Evolutionary conservation across 2,888 invertebrate species (phyloP).

Genomic region (Hemithea aestivaria): DNA sequence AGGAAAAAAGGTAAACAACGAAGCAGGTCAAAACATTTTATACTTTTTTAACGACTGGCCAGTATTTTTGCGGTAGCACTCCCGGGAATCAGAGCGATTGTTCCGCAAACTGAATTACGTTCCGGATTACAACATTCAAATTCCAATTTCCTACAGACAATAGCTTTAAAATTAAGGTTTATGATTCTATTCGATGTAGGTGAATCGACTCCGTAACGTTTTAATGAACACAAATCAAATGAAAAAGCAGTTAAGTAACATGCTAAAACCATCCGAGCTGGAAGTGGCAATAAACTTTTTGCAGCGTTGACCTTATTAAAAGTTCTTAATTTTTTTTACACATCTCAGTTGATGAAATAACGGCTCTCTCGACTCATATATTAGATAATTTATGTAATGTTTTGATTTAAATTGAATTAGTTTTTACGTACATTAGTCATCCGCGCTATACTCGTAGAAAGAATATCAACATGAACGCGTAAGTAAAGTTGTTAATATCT

Average conservation of each 20-base stretch:
- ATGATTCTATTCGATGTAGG: slow-evolving; percentile 6
- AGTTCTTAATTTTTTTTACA: slow-evolving; percentile 20
- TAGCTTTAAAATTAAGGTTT: slow-evolving; percentile 11
- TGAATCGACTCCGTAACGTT: slow-evolving; percentile 4
- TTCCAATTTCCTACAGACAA: slow-evolving; percentile 10
- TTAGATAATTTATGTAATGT: slow-evolving; percentile 11
- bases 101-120: slow-evolving; percentile 50
- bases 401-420: slow-evolving; percentile 4
- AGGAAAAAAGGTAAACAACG: slow-evolving; percentile 39
- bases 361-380: slow-evolving; percentile 11
- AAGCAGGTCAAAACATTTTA: slow-evolving; percentile 48
- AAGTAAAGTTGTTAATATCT: too few relatives aligned
- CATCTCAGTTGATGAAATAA: slow-evolving; percentile 22
- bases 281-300: slow-evolving; percentile 23
- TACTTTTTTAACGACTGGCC: slow-evolving; percentile 46
- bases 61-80: slow-evolving; percentile 29
- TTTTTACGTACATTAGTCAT: too few relatives aligned
- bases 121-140: slow-evolving; percentile 24
- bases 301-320: slow-evolving; percentile 24
- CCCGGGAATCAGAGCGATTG: slow-evolving; percentile 18
- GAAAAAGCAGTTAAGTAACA: slow-evolving; percentile 18
- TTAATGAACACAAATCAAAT: slow-evolving; percentile 12
- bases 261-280: slow-evolving; percentile 11
- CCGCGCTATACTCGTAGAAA: too few relatives aligned
- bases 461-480: too few relatives aligned